Evolutionary conservation across 2,888 invertebrate genomes (phyloP).

Genomic region (Phalera bucephala): DNA sequence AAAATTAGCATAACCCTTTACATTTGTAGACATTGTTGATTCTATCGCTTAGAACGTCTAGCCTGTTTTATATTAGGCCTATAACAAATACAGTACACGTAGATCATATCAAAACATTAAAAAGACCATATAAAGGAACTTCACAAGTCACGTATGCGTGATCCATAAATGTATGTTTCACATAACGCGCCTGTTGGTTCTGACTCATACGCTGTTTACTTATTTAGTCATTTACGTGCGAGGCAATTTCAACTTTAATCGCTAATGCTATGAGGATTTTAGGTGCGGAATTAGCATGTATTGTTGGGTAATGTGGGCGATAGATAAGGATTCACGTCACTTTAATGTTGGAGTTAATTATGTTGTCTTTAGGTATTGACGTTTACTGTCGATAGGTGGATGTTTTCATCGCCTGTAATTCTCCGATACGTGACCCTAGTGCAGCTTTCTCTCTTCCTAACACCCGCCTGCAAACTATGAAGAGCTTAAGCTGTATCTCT

Average conservation of each 20-base stretch:
- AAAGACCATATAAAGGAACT: conserved; percentile 60
- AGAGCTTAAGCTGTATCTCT: too few species aligned
- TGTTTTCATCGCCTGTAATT: conserved; percentile 5
- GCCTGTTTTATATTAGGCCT: conserved; percentile 3
- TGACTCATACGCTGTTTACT: conserved; percentile 57
- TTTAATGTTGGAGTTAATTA: conserved; percentile 21
- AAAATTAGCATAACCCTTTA: background rate
- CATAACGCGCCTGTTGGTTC: conserved; percentile 45
- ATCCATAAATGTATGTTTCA: conserved; percentile 45
- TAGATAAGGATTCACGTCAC: conserved; percentile 57
- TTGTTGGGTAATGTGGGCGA: conserved; percentile 49
- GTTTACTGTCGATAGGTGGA: conserved; percentile 7
- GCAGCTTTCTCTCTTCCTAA: too few species aligned
- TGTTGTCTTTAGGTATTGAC: conserved; percentile 11
- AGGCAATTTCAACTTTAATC: conserved; percentile 39
- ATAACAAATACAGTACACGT: conserved; percentile 26
- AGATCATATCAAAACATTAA: conserved; percentile 48
- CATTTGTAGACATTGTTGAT: conserved; percentile 6
- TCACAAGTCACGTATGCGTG: conserved; percentile 48
- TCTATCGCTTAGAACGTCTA: conserved; percentile 4
- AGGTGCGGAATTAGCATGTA: conserved; percentile 19
- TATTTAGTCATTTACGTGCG: conserved; percentile 20
- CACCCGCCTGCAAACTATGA: too few species aligned
- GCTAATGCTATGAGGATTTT: conserved; percentile 22
- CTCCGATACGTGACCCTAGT: too few species aligned